Conservation (phyloP, 2,797 vertebrate species). For the Chaenodraco wilsoni region DNA sequence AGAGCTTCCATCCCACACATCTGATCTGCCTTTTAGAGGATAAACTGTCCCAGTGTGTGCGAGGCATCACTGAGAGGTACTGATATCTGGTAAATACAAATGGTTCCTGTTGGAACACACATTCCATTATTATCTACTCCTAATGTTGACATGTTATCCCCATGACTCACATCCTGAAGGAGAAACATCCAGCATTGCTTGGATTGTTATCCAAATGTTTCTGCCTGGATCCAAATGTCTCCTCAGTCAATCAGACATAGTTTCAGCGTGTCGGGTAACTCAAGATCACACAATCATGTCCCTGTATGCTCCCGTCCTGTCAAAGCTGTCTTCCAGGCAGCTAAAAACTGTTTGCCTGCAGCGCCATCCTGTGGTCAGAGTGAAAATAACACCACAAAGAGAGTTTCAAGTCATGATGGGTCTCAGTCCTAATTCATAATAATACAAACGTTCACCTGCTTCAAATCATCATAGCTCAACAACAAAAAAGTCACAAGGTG, state of each 20-base stretch:
- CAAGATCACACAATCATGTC: slow-evolving; percentile 19
- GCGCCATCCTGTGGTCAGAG: slow-evolving; percentile 63
- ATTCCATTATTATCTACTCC: slow-evolving; percentile 23
- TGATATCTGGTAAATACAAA: slow-evolving; percentile 26
- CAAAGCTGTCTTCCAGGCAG: neutral
- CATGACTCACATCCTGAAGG: slow-evolving; percentile 24
- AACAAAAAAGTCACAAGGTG: neutral
- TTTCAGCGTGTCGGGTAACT: slow-evolving; percentile 23
- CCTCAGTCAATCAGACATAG: slow-evolving; percentile 14
- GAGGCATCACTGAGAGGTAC: slow-evolving; percentile 22
- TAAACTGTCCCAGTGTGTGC: slow-evolving; percentile 43
- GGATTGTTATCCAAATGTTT: slow-evolving; percentile 26
- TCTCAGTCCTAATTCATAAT: neutral
- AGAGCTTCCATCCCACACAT: slow-evolving; percentile 47
- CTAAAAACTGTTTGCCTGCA: slow-evolving; percentile 37
- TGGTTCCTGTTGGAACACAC: slow-evolving; percentile 30
- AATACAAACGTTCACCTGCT: neutral
- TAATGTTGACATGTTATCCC: slow-evolving; percentile 26
- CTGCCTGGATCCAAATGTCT: neutral
- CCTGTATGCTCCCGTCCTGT: slow-evolving; percentile 1
- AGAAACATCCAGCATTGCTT: slow-evolving; percentile 9
- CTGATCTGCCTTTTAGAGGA: slow-evolving; percentile 56
- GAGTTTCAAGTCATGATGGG: neutral
- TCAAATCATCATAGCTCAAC: neutral
- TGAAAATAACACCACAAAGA: neutral